Percentiles rank a stretch among this genome's conserved stretches.
These are phyloP conservation scores for Helleia helle DNA, from an alignment of 2,888 invertebrate species.

Conservation along the genomic window DNA sequence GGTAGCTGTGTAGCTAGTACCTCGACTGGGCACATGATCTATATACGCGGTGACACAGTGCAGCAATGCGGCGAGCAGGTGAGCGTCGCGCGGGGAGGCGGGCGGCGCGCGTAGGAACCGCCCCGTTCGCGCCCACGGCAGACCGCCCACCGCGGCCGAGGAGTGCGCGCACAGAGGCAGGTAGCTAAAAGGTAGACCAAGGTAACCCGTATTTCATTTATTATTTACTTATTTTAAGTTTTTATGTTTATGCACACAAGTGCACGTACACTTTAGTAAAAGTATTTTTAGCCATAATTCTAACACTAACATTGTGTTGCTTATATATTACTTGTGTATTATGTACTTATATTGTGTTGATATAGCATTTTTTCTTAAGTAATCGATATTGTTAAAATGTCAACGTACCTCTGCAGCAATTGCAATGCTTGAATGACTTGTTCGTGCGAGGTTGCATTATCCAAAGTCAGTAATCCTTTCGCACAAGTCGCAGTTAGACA, in stretches of 20 bases:
- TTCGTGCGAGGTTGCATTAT: constrained; percentile 77
- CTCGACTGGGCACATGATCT: constrained; percentile 41
- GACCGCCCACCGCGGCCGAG: constrained; percentile 44
- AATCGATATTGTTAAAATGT: no score
- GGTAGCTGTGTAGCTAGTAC: constrained; percentile 30
- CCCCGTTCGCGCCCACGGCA: constrained; percentile 77
- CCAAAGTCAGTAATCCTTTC: constrained; percentile 70
- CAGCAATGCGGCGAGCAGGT: constrained; percentile 66
- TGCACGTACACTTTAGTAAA: no score
- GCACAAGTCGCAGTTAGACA: constrained; percentile 36
- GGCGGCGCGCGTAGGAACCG: constrained; percentile 78
- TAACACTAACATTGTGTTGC: no score
- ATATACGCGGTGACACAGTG: constrained; percentile 47
- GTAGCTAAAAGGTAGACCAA: constrained; percentile 47
- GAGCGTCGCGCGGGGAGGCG: constrained; percentile 76
- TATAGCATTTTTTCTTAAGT: no score
- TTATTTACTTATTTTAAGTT: no score
- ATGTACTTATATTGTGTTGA: no score
- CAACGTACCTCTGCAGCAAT: constrained; percentile 68
- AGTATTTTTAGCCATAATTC: no score
- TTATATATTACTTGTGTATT: no score
- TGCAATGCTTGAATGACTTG: constrained; percentile 71
- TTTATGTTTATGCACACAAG: no score
- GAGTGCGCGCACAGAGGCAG: constrained; percentile 42
- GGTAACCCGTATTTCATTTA: not conserved